Percentiles rank a stretch among this genome's conserved stretches.
Evolutionary conservation across 2,888 invertebrate genomes (phyloP).

Genomic region (Meliscaeva auricollis): DNA sequence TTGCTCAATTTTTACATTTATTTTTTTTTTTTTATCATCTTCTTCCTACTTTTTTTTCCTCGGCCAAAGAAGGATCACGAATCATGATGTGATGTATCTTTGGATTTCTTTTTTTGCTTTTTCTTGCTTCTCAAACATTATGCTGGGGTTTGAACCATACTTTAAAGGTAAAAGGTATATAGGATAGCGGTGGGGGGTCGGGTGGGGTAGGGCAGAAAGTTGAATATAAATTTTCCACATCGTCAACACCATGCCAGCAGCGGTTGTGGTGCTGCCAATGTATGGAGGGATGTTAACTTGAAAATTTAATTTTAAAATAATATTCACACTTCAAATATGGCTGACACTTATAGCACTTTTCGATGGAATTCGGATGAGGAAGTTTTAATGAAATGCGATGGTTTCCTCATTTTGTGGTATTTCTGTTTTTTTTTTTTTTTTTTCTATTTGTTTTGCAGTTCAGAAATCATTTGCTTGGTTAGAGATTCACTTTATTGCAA

Average conservation of each 20-base stretch:
- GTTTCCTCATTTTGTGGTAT: not conserved
- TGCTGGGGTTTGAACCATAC: constrained; percentile 8
- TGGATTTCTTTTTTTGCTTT: constrained; percentile 10
- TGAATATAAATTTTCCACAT: constrained; percentile 67
- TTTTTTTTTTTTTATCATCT: constrained; percentile 19
- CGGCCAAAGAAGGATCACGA: constrained; percentile 14
- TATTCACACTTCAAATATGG: constrained; percentile 65
- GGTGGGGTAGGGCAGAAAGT: constrained; percentile 24
- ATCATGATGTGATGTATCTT: constrained; percentile 43
- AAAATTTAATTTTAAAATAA: constrained; percentile 70
- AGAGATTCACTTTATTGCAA: not conserved
- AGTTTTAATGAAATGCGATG: constrained; percentile 24
- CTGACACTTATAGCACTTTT: constrained; percentile 56
- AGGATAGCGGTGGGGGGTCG: not conserved
- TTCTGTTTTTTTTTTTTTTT: not conserved
- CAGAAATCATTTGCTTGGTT: constrained; percentile 7
- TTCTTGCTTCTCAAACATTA: constrained; percentile 23
- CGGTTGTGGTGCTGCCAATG: not conserved
- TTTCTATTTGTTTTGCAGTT: not conserved
- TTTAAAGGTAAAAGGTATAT: not conserved
- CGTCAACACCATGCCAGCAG: constrained; percentile 25
- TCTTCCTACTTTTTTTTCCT: constrained; percentile 1
- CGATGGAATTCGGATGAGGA: not conserved
- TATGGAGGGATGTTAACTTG: constrained; percentile 45
- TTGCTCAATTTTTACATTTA: constrained; percentile 44